These are phyloP conservation scores for Xenopus laevis DNA, from an alignment of 2,113 vertebrate species.

Conservation along the genomic window DNA sequence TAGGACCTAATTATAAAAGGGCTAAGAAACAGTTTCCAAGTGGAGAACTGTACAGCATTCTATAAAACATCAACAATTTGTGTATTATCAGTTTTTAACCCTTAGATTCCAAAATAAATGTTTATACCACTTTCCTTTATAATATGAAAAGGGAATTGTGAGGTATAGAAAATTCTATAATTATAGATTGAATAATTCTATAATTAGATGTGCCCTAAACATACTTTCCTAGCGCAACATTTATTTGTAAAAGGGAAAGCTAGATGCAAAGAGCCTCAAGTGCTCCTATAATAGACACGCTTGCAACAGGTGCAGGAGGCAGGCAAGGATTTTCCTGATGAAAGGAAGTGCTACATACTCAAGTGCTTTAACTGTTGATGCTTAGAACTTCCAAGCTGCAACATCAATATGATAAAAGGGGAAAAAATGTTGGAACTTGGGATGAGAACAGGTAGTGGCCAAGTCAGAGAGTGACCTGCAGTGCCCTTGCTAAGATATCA, in stretches of 20 bases:
- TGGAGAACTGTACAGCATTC: no score
- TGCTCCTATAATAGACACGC: conserved; percentile 15
- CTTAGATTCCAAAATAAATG: no score
- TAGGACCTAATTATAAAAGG: no score
- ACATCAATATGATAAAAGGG: background rate
- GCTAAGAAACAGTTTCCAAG: no score
- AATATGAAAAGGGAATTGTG: no score
- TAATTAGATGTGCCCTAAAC: background rate
- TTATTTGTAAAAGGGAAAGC: conserved; percentile 1
- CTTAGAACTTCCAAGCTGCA: conserved; percentile 24
- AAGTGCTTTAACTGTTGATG: conserved; percentile 13
- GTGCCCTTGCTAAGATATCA: conserved; percentile 28
- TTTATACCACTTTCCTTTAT: no score
- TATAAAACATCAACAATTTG: no score
- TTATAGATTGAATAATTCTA: background rate
- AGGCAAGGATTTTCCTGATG: background rate
- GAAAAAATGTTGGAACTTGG: conserved; percentile 1
- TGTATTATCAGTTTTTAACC: no score
- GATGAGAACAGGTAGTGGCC: background rate
- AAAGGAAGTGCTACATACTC: conserved; percentile 24
- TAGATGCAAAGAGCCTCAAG: conserved; percentile 1
- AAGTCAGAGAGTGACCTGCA: conserved; percentile 15
- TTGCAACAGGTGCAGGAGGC: conserved; percentile 30
- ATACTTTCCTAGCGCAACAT: background rate
- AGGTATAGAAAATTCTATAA: background rate